Conservation (phyloP, 2,113 vertebrate genomes). For the Hippocampus mohnikei region DNA sequence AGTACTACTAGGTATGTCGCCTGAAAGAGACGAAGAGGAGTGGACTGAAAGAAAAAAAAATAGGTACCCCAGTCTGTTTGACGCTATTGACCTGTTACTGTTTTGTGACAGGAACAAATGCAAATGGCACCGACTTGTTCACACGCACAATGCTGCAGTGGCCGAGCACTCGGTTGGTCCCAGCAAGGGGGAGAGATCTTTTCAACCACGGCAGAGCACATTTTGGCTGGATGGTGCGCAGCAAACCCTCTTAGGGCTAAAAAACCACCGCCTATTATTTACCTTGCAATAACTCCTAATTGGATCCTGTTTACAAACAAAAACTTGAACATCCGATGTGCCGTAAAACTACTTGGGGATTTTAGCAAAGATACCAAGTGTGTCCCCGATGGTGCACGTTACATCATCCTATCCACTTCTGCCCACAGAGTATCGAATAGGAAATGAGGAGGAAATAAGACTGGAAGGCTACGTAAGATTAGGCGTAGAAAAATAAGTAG, state of each 20-base stretch:
- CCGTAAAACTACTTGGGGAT: slow-evolving; percentile 21
- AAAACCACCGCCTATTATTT: too few relatives aligned
- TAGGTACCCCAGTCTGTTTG: slow-evolving; percentile 50
- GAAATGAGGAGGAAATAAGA: neutral
- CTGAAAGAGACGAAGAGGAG: slow-evolving; percentile 24
- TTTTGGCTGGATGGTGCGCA: slow-evolving; percentile 48
- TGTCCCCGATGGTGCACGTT: too few relatives aligned
- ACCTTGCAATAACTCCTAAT: slow-evolving; percentile 25
- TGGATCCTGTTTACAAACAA: slow-evolving; percentile 30
- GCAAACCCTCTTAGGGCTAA: slow-evolving; percentile 1
- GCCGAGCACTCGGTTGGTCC: slow-evolving; percentile 62
- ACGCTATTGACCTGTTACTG: slow-evolving; percentile 90
- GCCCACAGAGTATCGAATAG: slow-evolving; percentile 1
- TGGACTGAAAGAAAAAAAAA: slow-evolving; percentile 23
- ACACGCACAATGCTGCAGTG: slow-evolving; percentile 83
- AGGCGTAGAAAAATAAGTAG: too few relatives aligned
- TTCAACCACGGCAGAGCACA: slow-evolving; percentile 47
- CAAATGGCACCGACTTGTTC: slow-evolving; percentile 92
- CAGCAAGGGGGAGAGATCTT: slow-evolving; percentile 46
- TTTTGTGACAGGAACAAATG: slow-evolving; percentile 96
- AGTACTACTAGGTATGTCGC: neutral
- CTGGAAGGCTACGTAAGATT: neutral
- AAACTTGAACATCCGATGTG: slow-evolving; percentile 7
- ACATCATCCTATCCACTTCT: too few relatives aligned
- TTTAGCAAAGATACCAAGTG: slow-evolving; percentile 11